A percentile compares a stretch with the other conserved stretches of the same genome.
phyloP scores from a whole-genome alignment of 1,140 invertebrate genomes.

The Bombus pyrosoma region DNA sequence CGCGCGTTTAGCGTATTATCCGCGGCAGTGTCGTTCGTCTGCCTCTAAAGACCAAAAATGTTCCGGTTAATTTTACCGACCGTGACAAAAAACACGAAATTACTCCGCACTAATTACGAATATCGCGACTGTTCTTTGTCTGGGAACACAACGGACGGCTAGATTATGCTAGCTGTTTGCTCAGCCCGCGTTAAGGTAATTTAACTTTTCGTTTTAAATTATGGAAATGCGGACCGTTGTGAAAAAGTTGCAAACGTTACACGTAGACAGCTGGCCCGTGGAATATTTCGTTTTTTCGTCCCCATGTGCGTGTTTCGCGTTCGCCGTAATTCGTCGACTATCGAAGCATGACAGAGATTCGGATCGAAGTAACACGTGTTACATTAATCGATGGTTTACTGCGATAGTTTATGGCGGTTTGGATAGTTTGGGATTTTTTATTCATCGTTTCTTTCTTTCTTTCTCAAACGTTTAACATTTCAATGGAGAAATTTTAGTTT shows the following conservation, averaged over 20 bases:
- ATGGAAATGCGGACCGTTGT: slow-evolving; percentile 6
- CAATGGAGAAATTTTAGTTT: neutral
- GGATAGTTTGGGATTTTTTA: neutral
- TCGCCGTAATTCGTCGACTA: no score
- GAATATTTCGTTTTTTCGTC: slow-evolving; percentile 1
- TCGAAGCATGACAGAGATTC: neutral
- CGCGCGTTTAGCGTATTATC: neutral
- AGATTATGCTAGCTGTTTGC: slow-evolving; percentile 42
- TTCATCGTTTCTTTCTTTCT: neutral
- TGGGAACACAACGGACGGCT: neutral
- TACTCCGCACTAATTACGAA: slow-evolving; percentile 31
- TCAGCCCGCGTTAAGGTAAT: slow-evolving; percentile 16
- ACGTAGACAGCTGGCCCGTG: neutral
- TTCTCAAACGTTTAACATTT: neutral
- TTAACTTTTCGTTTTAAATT: slow-evolving; percentile 53
- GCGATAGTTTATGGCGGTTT: neutral
- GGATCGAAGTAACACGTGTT: neutral
- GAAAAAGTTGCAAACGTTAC: slow-evolving; percentile 25
- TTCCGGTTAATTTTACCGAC: neutral
- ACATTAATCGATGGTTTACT: neutral
- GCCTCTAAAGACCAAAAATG: neutral
- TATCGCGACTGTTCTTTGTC: slow-evolving; percentile 39
- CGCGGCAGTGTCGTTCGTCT: neutral
- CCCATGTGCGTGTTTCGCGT: neutral
- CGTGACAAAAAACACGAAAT: slow-evolving; percentile 28